Percentiles rank a stretch among this genome's conserved stretches.
phyloP scores from a whole-genome alignment of 2,797 vertebrate species.

The Geotrypetes seraphini region DNA sequence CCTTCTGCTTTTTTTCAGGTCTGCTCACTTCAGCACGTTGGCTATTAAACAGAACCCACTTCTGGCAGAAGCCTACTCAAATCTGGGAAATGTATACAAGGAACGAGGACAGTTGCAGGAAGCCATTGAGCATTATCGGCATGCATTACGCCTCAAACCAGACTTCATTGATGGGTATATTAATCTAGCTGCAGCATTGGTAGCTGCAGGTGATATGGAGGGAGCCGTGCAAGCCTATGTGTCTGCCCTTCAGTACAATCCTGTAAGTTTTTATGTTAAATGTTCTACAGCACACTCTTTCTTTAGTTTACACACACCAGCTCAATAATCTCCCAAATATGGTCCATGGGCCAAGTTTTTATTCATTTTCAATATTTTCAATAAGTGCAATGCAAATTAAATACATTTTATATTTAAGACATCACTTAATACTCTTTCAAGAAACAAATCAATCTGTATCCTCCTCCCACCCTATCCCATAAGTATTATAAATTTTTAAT shows the following conservation, averaged over 20 bases:
- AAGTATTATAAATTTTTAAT: too few relatives aligned
- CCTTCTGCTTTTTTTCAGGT: constrained; percentile 74
- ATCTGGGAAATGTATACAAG: constrained; percentile 96
- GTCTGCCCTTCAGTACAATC: constrained; percentile 97
- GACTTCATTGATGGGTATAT: constrained; percentile 98
- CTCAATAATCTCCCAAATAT: too few relatives aligned
- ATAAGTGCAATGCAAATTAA: too few relatives aligned
- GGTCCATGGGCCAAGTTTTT: too few relatives aligned
- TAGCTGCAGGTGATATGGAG: constrained; percentile 98
- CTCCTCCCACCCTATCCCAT: too few relatives aligned
- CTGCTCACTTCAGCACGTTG: constrained; percentile 96
- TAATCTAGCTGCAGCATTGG: constrained; percentile 92
- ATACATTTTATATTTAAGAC: too few relatives aligned
- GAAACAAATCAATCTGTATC: too few relatives aligned
- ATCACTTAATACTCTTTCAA: too few relatives aligned
- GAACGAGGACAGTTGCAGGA: constrained; percentile 95
- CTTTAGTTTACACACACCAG: too few relatives aligned
- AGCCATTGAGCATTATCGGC: constrained; percentile 95
- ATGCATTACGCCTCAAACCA: constrained; percentile 89
- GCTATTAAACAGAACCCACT: constrained; percentile 98
- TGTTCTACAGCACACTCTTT: too few relatives aligned
- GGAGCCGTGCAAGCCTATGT: constrained; percentile 97
- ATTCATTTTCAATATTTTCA: too few relatives aligned
- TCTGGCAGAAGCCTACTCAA: constrained; percentile 95
- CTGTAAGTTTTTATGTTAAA: constrained; percentile 79